These are phyloP conservation scores for Stenolophus ochropezus DNA, from an alignment of 2,888 invertebrate genomes.

Conservation along the genomic window DNA sequence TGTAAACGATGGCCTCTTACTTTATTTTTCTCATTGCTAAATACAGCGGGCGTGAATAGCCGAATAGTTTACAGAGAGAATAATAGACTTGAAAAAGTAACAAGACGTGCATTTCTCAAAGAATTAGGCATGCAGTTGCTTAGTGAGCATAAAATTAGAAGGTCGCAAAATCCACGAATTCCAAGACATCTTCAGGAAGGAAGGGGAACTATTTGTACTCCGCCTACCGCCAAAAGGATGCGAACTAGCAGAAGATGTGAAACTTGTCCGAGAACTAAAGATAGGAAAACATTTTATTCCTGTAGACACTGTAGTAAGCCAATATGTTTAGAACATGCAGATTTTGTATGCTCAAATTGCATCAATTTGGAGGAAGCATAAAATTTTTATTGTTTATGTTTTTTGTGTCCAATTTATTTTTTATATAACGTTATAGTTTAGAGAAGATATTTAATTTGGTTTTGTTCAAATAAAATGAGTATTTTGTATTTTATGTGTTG, in stretches of 20 bases:
- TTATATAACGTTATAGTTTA: background rate
- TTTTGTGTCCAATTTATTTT: background rate
- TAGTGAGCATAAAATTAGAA: background rate
- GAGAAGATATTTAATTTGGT: background rate
- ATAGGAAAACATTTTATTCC: background rate
- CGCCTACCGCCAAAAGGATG: too few relatives aligned
- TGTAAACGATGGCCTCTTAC: constrained; percentile 62
- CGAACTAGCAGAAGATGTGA: background rate
- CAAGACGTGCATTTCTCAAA: background rate
- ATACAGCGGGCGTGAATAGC: constrained; percentile 59
- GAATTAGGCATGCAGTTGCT: background rate
- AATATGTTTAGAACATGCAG: background rate
- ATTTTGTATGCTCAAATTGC: constrained; percentile 2
- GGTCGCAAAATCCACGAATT: background rate
- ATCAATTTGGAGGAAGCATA: background rate
- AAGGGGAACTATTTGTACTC: background rate
- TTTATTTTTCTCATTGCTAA: constrained; percentile 61
- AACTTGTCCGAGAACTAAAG: background rate
- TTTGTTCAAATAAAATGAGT: background rate
- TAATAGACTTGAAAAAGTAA: background rate
- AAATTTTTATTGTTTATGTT: background rate
- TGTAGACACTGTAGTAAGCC: background rate
- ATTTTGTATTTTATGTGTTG: background rate
- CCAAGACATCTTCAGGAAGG: background rate
- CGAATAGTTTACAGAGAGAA: background rate